Percentiles rank a stretch among this genome's conserved stretches.
Evolutionary conservation across 2,888 invertebrate species (phyloP).

Genomic region (Octonoba sinensis): DNA sequence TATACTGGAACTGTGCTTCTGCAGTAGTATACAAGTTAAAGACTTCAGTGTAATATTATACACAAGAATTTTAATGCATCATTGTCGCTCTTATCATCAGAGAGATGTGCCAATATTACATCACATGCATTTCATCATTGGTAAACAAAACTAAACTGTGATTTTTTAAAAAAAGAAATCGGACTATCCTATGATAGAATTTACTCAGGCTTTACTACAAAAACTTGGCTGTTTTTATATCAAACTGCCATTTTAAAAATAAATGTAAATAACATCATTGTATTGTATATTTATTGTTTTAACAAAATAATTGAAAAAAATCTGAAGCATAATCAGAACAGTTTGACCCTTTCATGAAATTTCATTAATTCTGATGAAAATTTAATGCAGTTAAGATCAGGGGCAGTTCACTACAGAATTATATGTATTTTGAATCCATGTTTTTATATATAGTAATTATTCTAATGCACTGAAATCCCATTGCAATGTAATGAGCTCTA

Average conservation of each 20-base stretch:
- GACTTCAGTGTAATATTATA: conserved; percentile 5
- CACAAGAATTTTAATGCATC: conserved; percentile 22
- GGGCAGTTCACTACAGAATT: no score
- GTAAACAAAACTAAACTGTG: conserved; percentile 26
- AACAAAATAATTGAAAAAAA: not conserved
- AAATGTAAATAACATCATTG: not conserved
- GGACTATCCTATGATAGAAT: conserved; percentile 14
- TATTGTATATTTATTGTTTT: conserved; percentile 3
- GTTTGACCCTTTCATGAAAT: no score
- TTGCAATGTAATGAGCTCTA: no score
- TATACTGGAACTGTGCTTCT: not conserved
- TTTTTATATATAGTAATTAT: no score
- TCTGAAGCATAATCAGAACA: no score
- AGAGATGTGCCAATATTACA: conserved; percentile 50
- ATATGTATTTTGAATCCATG: no score
- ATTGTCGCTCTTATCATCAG: conserved; percentile 20
- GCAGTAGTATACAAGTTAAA: not conserved
- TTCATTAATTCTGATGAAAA: no score
- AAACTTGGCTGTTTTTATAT: no score
- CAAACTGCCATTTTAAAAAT: conserved; percentile 38
- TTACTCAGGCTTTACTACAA: conserved; percentile 19
- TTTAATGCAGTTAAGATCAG: no score
- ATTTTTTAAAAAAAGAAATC: conserved; percentile 22
- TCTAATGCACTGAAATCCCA: no score
- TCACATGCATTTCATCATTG: conserved; percentile 25